Evolutionary conservation across 2,113 vertebrate genomes (phyloP).

Genomic region (Notarius quadriscutis): DNA sequence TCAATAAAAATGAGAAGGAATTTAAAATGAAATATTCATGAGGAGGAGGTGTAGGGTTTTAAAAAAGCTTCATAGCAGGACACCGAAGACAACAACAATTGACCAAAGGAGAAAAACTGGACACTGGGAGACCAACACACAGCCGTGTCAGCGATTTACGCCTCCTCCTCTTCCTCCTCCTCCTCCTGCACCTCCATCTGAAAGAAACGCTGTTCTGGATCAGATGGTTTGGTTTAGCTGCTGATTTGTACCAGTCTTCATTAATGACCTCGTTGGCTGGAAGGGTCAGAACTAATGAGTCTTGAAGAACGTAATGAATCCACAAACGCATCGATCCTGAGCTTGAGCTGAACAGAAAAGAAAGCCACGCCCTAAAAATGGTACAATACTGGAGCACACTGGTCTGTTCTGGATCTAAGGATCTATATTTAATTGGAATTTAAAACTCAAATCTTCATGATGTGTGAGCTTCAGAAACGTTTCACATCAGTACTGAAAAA

Average conservation of each 20-base stretch:
- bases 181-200: constrained; percentile 33
- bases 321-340: background rate
- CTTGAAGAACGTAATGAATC: background rate
- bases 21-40: background rate
- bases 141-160: background rate
- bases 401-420: background rate
- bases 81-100: background rate
- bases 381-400: background rate
- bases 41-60: background rate
- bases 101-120: background rate
- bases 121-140: background rate
- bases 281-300: background rate
- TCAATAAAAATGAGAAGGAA: background rate
- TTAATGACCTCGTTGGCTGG: constrained; percentile 28
- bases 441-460: too few relatives aligned
- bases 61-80: background rate
- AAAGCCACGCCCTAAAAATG: background rate
- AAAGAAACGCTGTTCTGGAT: constrained; percentile 45
- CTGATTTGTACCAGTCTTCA: constrained; percentile 62
- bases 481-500: too few relatives aligned
- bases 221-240: constrained; percentile 66
- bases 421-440: background rate
- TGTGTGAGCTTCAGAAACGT: too few relatives aligned
- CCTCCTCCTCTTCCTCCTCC: constrained; percentile 19
- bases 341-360: background rate